These are phyloP conservation scores for Dasysyrphus albostriatus DNA, from an alignment of 2,888 invertebrate genomes.

Conservation along the genomic window DNA sequence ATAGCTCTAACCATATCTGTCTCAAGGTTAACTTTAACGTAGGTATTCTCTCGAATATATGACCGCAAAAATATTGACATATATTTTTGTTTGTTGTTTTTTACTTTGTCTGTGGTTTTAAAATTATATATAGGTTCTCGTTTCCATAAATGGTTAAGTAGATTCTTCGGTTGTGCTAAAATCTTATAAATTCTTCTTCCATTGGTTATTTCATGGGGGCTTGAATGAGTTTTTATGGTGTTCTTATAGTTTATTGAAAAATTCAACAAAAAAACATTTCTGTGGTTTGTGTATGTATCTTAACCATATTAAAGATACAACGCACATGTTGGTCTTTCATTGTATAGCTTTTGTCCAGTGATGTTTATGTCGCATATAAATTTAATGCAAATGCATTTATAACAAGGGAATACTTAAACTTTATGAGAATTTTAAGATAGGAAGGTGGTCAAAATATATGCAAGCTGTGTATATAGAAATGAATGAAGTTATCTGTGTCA, in stretches of 20 bases:
- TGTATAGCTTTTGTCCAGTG: not conserved
- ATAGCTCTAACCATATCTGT: not conserved
- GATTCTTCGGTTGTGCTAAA: not conserved
- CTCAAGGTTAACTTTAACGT: not conserved
- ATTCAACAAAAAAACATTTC: not conserved
- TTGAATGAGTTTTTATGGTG: constrained; percentile 13
- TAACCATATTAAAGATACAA: constrained; percentile 29
- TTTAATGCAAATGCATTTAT: constrained; percentile 38
- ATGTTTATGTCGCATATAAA: constrained; percentile 15
- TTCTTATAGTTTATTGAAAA: not conserved
- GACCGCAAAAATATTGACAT: not conserved
- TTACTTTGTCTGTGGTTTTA: not conserved
- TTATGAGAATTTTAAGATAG: constrained; percentile 17
- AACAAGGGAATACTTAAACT: not conserved
- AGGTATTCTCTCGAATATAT: not conserved
- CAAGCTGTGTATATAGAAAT: not conserved
- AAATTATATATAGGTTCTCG: not conserved
- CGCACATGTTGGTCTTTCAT: not conserved
- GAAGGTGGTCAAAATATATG: not conserved
- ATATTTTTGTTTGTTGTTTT: not conserved
- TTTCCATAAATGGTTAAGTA: constrained; percentile 23
- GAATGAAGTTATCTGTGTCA: constrained; percentile 2
- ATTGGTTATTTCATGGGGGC: constrained; percentile 12
- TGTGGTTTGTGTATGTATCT: constrained; percentile 5
- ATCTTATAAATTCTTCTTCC: not conserved